Conservation (phyloP, 2,888 invertebrate genomes). For the Adineta ricciae region DNA sequence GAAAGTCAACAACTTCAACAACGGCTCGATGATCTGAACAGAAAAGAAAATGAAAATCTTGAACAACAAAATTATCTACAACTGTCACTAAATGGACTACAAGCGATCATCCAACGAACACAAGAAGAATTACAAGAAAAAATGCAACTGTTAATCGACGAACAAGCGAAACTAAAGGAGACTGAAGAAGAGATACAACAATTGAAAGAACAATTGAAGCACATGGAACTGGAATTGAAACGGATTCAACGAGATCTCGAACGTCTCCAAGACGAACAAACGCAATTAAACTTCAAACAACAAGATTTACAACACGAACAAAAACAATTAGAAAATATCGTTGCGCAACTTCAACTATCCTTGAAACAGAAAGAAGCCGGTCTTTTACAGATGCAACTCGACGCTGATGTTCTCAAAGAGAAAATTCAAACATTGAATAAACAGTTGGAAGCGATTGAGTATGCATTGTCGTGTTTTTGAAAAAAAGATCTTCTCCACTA, state of each 20-base stretch:
- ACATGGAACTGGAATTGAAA: neutral
- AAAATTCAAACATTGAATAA: neutral
- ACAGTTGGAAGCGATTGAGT: neutral
- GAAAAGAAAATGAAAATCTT: neutral
- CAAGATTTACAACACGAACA: neutral
- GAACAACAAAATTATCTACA: neutral
- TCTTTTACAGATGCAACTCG: neutral
- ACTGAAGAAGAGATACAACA: neutral
- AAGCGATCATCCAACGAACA: neutral
- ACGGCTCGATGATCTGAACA: neutral
- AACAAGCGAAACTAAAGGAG: neutral
- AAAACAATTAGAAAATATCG: neutral
- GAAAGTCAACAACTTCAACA: neutral
- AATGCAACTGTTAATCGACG: neutral
- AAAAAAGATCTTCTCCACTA: too few species aligned
- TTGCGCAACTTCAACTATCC: neutral
- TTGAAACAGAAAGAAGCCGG: neutral
- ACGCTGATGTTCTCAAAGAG: neutral
- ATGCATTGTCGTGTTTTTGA: too few species aligned
- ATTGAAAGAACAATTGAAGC: neutral
- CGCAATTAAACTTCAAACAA: neutral
- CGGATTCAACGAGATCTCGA: neutral
- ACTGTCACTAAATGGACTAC: neutral
- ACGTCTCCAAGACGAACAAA: neutral
- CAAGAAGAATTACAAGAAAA: neutral